Base-by-base conservation (phyloP, 2,888 invertebrate species). In the Heteromurus nitidus region DNA sequence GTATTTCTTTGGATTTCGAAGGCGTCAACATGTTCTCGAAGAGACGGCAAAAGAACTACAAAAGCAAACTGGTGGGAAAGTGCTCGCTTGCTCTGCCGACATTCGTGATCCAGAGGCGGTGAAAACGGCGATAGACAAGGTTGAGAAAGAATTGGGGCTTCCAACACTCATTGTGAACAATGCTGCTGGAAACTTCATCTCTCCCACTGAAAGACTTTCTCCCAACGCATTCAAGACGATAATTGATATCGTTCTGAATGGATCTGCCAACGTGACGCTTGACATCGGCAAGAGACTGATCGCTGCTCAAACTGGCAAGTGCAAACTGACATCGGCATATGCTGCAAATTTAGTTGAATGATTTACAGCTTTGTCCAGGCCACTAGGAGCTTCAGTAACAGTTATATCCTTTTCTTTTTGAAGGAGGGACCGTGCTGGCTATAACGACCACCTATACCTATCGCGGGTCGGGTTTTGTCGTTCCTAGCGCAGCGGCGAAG, bases 181-280 rank as follows among this genome's bases (percentile, higher is more conserved):
- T 87, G 91, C 91, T 13, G 91, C 91, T 13, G 91, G 91, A 1
- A 91, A 91, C 86, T 91, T 91, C 86, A 90, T 91, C 64, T 89
- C 90, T 0, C 91, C 91, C 0, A 89, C 90, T 11, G 91, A 91
- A 83, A 87, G 90, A 30, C 88, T 91, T 20, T 90, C 91, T 0
- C 87, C 90, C 11, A 91, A 91, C 88, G 91, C 91, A 1, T 90
- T 90, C 88, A 88, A 88, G 79, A 89, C 91, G 0, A 88, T 91
- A 20, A 87, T 90, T 30, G 91, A 91, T 84, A 91, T 91, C 83
- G 91, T 91, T 0, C 88, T 91, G 2, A 89, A 89, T 82, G 91
- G 91, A 26, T 90, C 91, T 9, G 90, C 91, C 13, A 89, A 89
- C 85, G 90, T 91, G 2, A 91, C 91, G 0, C 86, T 91, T 28